phyloP scores from a whole-genome alignment of 2,797 vertebrate species.

The Tinamus major region DNA sequence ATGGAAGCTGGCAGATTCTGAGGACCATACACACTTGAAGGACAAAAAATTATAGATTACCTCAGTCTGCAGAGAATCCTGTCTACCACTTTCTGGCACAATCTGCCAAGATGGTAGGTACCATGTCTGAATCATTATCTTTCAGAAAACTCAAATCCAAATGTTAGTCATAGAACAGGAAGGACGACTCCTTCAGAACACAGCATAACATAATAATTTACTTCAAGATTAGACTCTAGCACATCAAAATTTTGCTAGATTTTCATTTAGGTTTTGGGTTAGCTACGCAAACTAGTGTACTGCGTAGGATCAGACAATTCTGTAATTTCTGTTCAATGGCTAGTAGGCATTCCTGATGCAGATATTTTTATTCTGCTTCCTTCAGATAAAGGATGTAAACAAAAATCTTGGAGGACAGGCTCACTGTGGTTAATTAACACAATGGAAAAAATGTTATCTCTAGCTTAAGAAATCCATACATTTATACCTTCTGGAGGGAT shows the following conservation, averaged over 20 bases:
- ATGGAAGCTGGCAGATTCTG: background rate
- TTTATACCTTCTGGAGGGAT: background rate
- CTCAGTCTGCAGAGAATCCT: background rate
- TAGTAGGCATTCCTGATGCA: background rate
- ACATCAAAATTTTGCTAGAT: background rate
- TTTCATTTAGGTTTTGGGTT: background rate
- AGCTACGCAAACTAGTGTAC: background rate
- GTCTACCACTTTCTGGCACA: background rate
- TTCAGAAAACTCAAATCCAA: background rate
- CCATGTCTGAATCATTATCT: background rate
- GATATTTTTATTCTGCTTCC: background rate
- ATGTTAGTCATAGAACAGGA: constrained; percentile 2
- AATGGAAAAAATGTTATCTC: background rate
- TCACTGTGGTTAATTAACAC: background rate
- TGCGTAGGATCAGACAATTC: background rate
- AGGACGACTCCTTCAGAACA: background rate
- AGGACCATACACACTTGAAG: background rate
- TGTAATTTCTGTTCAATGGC: background rate
- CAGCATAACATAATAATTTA: background rate
- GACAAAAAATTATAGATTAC: background rate
- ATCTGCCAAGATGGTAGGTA: background rate
- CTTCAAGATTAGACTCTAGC: background rate
- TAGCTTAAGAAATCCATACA: background rate
- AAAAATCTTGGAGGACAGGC: background rate
- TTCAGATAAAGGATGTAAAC: background rate